phyloP scores from a whole-genome alignment of 2,113 vertebrate species.

The Oncorhynchus gorbuscha region DNA sequence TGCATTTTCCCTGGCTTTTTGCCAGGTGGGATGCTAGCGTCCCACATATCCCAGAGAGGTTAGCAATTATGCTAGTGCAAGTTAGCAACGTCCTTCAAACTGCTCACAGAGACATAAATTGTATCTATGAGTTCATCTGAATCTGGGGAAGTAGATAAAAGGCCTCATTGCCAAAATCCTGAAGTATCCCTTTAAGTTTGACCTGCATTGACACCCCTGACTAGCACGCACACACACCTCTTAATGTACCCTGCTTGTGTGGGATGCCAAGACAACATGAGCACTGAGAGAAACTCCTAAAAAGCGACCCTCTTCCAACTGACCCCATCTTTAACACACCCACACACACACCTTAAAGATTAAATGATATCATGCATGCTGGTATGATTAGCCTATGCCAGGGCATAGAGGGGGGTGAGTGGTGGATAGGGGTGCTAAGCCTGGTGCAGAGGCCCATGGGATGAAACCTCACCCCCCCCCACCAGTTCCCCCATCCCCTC shows the following conservation, averaged over 20 bases:
- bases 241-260: conserved; percentile 67
- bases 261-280: conserved; percentile 54
- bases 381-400: conserved; percentile 7
- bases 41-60: no score
- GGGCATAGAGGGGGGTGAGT: conserved; percentile 12
- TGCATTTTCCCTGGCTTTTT: no score
- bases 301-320: no score
- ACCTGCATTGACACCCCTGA: conserved; percentile 59
- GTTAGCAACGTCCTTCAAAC: no score
- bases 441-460: conserved; percentile 34
- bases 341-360: conserved; percentile 7
- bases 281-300: conserved; percentile 48
- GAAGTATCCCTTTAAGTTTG: conserved; percentile 44
- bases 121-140: no score
- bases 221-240: conserved; percentile 16
- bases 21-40: no score
- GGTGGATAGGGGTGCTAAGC: conserved; percentile 1
- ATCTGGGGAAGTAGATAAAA: no score
- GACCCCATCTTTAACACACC: neutral
- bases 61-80: no score
- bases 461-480: conserved; percentile 47
- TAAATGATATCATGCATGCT: conserved; percentile 4
- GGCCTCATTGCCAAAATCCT: no score
- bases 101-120: no score
- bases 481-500: conserved; percentile 48